Evolutionary conservation across 53 echinoderm and acorn worm genomes (phyloP).

Genomic region (Zoroaster sp.): DNA sequence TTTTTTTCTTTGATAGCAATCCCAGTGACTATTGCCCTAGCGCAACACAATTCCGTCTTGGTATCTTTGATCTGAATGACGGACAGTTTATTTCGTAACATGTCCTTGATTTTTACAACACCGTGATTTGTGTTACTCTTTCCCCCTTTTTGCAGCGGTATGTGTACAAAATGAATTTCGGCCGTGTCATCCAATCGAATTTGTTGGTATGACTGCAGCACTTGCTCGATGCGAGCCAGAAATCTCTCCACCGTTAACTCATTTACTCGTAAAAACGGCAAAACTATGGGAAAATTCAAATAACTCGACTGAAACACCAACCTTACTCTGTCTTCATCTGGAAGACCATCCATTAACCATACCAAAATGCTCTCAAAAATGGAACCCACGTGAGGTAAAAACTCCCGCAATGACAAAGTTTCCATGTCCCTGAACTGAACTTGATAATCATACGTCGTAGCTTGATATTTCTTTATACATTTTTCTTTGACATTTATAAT

Average conservation of each 20-base stretch:
- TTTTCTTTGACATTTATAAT: not conserved
- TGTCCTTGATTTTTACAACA: slow-evolving; percentile 1
- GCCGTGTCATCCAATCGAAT: slow-evolving; percentile 10
- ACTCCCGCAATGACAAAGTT: not conserved
- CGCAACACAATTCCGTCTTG: slow-evolving; percentile 52
- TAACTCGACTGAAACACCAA: not conserved
- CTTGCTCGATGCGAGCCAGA: slow-evolving; percentile 12
- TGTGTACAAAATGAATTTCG: slow-evolving; percentile 20
- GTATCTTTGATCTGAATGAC: slow-evolving; percentile 46
- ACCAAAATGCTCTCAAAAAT: not conserved
- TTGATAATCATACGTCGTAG: not conserved
- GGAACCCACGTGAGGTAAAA: slow-evolving; percentile 5
- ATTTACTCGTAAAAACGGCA: not conserved
- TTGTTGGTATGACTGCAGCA: not conserved
- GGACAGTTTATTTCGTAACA: not conserved
- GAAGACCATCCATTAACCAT: not conserved
- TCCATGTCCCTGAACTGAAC: not conserved
- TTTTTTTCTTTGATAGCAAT: slow-evolving; percentile 52
- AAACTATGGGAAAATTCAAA: not conserved
- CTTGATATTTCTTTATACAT: slow-evolving; percentile 15
- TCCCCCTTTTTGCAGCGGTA: slow-evolving; percentile 3
- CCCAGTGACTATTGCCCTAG: slow-evolving; percentile 68
- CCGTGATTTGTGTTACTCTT: slow-evolving; percentile 8
- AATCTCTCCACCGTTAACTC: slow-evolving; percentile 8
- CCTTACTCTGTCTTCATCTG: not conserved